Evolutionary conservation across 1,140 invertebrate genomes (phyloP).

Genomic region (Apis cerana): DNA sequence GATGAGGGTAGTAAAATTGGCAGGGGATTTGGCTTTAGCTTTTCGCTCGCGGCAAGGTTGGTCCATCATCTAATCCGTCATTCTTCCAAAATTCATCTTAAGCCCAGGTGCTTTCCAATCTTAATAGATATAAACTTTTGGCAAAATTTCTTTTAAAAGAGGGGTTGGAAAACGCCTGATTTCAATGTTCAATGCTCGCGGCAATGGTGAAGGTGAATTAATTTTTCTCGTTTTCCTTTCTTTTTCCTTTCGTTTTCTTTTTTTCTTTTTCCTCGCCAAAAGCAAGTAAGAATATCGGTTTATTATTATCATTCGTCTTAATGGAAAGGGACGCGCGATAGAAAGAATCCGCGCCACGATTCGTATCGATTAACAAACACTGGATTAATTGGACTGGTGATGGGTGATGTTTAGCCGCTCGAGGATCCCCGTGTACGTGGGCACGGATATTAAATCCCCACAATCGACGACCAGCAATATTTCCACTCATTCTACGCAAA

Average conservation of each 20-base stretch:
- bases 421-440: constrained; percentile 82
- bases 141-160: too few species aligned
- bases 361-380: background rate
- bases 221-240: too few species aligned
- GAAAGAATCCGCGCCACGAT: background rate
- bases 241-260: too few species aligned
- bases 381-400: constrained; percentile 63
- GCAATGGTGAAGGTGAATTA: too few species aligned
- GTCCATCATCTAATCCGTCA: background rate
- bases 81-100: background rate
- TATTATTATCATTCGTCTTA: background rate
- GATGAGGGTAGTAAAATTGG: background rate
- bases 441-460: constrained; percentile 79
- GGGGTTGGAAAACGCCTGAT: too few species aligned
- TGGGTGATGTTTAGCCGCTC: constrained; percentile 78
- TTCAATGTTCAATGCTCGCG: too few species aligned
- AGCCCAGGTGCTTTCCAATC: too few species aligned
- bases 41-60: background rate
- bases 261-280: too few species aligned
- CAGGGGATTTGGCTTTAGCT: background rate
- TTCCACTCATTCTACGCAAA: constrained; percentile 80
- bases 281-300: too few species aligned
- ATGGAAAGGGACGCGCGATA: background rate
- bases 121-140: too few species aligned
- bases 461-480: constrained; percentile 80